Percentiles rank a stretch among this genome's conserved stretches.
Evolutionary conservation across 92 coral and sea anemone species (phyloP).

Genomic region (Scolanthus callimorphus): DNA sequence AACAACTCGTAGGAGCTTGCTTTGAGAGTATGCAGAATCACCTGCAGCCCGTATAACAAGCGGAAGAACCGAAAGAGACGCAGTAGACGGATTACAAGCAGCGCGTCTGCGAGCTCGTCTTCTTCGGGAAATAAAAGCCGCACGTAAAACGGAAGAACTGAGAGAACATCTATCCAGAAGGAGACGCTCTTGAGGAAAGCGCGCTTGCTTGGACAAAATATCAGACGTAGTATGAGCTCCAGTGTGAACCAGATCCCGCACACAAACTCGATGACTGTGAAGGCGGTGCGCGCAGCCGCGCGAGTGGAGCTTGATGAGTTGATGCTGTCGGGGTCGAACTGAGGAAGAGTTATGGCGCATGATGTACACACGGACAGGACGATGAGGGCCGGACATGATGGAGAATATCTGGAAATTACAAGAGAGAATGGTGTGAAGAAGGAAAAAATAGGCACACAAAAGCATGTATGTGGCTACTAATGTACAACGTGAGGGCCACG

Average conservation of each 20-base stretch:
- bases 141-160: slow-evolving; percentile 87
- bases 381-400: slow-evolving; percentile 73
- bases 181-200: slow-evolving; percentile 50
- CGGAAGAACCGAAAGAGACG: slow-evolving; percentile 89
- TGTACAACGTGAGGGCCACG: too few relatives aligned
- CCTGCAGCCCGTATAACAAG: slow-evolving; percentile 87
- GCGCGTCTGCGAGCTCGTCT: slow-evolving; percentile 49
- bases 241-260: slow-evolving; percentile 91
- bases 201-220: slow-evolving; percentile 75
- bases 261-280: slow-evolving; percentile 53
- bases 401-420: slow-evolving; percentile 63
- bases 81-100: slow-evolving; percentile 75
- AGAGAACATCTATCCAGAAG: slow-evolving; percentile 90
- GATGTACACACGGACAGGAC: slow-evolving; percentile 87
- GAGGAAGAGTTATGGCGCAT: slow-evolving; percentile 88
- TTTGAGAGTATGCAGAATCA: slow-evolving; percentile 82
- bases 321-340: slow-evolving; percentile 30
- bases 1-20: slow-evolving; percentile 97
- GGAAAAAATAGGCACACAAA: too few relatives aligned
- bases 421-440: not conserved
- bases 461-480: too few relatives aligned
- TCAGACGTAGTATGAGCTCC: slow-evolving; percentile 57
- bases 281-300: slow-evolving; percentile 20
- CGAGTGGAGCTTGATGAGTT: not conserved
- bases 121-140: slow-evolving; percentile 34